Base-by-base conservation (phyloP, 2,888 invertebrate genomes). In the Rhimphoctona megacephalus region DNA sequence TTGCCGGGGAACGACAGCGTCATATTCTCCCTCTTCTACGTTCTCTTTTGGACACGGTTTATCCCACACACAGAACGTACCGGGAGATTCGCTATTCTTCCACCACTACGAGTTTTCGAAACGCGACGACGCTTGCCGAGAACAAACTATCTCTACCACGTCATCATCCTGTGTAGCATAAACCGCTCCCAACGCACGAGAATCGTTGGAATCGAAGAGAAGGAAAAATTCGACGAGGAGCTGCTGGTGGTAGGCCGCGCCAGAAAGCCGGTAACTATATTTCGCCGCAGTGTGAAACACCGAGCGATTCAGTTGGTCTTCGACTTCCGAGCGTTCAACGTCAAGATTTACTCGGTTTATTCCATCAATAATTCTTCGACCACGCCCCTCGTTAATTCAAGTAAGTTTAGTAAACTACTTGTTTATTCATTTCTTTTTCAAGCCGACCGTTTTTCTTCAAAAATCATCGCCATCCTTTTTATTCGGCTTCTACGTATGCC, bases 261-360 rank as follows among this genome's bases (percentile, higher is more conserved):
- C 25, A 82, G 57, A 83, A 86, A 86, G 86, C 86, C 86, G 86
- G 86, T 78, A 78, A 22, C 64, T 25, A 43, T 30, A 19, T 64
- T 61, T 64, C 36, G 14, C 25, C 57, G 52, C 80, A 80, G 70
- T 67, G 72, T 25, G 57, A 61, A 36, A 43, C 46, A 64, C 25
- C 33, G 17, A 61, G 61, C 61, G 43, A 17, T 33, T 77, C 67
- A 86, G 86, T 83, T 81, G 57, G 72, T 72, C 80, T 72, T 49
- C 76, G 70, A 64, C 86, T 69, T 43, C 67, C 76, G 78, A 77
- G 30, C 64, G 66, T 52, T 25, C 49, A 30, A 57, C 30, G 17
- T 17, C 66, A 25, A 46, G 61, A 22, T 39, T 39, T 52, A 79
- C 74, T 61, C 64, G 54, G 19, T 39, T 22, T 49, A 66, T 30